These are phyloP conservation scores for Schizopygopsis pylzovi DNA, from an alignment of 2,797 vertebrate species.

Conservation along the genomic window DNA sequence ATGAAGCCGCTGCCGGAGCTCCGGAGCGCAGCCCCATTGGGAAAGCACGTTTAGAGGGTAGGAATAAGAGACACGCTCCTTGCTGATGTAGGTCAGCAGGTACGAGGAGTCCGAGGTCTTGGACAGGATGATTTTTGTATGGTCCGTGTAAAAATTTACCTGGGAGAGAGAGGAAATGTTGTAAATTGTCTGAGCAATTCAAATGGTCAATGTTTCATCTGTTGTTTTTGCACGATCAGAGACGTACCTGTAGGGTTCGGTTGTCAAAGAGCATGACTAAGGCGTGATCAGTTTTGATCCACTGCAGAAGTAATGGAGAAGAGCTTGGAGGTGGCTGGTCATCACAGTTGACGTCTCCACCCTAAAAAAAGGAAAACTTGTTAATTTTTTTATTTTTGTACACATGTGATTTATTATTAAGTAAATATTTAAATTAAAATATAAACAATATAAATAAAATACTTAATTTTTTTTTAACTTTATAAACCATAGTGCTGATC, in stretches of 20 bases:
- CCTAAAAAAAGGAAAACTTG: conserved; percentile 72
- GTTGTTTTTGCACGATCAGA: neutral
- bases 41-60: conserved; percentile 88
- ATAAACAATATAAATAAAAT: neutral
- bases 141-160: conserved; percentile 98
- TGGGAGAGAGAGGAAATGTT: conserved; percentile 60
- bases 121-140: conserved; percentile 96
- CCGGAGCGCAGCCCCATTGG: conserved; percentile 89
- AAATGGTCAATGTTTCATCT: neutral
- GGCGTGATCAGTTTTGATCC: conserved; percentile 97
- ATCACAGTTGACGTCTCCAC: conserved; percentile 86
- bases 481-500: neutral
- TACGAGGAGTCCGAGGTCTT: conserved; percentile 86
- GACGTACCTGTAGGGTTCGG: conserved; percentile 90
- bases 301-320: conserved; percentile 88
- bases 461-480: too few species aligned
- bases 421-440: neutral
- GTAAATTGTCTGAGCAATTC: neutral
- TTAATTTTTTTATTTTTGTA: neutral
- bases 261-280: conserved; percentile 97
- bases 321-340: conserved; percentile 71
- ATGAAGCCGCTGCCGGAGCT: conserved; percentile 87
- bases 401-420: neutral
- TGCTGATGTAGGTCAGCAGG: conserved; percentile 94
- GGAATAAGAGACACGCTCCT: conserved; percentile 89